Conservation (phyloP, 1,140 invertebrate species). For the Drosophila willistoni region DNA sequence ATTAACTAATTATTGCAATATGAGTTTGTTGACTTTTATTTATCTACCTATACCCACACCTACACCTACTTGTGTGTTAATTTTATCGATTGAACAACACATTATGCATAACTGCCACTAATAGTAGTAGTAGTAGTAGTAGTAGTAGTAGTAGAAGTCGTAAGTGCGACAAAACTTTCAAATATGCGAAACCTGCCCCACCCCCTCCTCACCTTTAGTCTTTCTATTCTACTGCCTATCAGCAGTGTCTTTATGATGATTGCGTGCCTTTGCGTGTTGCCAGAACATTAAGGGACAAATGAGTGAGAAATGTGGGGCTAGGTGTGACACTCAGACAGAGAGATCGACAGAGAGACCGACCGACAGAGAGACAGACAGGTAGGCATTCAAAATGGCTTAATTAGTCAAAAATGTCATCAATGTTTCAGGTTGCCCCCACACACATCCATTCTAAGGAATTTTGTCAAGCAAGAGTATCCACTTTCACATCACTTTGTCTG, state of each 20-base stretch:
- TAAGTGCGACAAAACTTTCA: slow-evolving; percentile 68
- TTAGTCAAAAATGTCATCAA: slow-evolving; percentile 71
- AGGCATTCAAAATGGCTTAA: slow-evolving; percentile 58
- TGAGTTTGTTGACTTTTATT: neutral
- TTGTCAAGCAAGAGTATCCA: neutral
- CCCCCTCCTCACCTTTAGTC: slow-evolving; percentile 22
- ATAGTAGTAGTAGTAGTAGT: slow-evolving; percentile 30
- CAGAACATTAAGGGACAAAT: slow-evolving; percentile 49
- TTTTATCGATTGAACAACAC: slow-evolving; percentile 57
- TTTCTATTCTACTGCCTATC: slow-evolving; percentile 33
- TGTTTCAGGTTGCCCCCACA: slow-evolving; percentile 19
- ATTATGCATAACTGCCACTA: slow-evolving; percentile 15
- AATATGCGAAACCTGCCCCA: slow-evolving; percentile 57
- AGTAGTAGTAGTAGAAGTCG: slow-evolving; percentile 22
- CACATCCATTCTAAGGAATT: neutral
- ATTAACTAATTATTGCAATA: neutral
- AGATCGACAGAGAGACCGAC: neutral
- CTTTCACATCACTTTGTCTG: slow-evolving; percentile 8
- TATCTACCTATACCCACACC: no score
- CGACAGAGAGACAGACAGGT: slow-evolving; percentile 17
- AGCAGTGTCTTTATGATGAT: slow-evolving; percentile 57
- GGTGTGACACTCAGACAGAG: slow-evolving; percentile 5
- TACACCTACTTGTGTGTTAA: slow-evolving; percentile 46
- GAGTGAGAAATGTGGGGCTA: slow-evolving; percentile 21
- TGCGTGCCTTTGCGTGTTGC: slow-evolving; percentile 74